Percentiles rank a stretch among this genome's conserved stretches.
Evolutionary conservation across 2,888 invertebrate genomes (phyloP).

Genomic region (Hymenopus coronatus): DNA sequence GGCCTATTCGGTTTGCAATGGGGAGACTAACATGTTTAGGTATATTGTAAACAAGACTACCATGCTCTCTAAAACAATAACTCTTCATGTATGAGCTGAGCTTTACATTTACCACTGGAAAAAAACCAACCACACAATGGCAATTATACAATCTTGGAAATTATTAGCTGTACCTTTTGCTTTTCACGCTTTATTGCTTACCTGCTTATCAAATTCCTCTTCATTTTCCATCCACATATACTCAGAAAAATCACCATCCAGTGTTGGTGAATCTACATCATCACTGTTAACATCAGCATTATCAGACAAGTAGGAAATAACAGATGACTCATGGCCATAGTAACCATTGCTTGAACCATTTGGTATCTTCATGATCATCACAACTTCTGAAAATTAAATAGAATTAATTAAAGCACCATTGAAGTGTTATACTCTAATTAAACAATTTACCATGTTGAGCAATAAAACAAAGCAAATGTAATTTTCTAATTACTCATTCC

Average conservation of each 20-base stretch:
- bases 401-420: no score
- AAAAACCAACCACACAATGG: no score
- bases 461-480: no score
- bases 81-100: no score
- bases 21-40: no score
- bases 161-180: not conserved
- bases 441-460: no score
- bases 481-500: no score
- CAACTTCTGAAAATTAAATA: not conserved
- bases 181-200: conserved; percentile 42
- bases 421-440: no score
- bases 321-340: conserved; percentile 33
- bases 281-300: conserved; percentile 32
- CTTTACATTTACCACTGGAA: not conserved
- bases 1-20: no score
- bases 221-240: conserved; percentile 95
- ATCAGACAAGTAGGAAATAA: conserved; percentile 33
- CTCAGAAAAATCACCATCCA: conserved; percentile 77
- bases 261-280: conserved; percentile 42
- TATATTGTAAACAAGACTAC: no score
- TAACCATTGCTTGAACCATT: conserved; percentile 30
- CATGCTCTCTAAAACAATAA: no score
- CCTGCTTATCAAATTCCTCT: conserved; percentile 89
- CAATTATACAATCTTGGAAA: not conserved
- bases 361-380: conserved; percentile 35